phyloP scores from a whole-genome alignment of 2,888 invertebrate species.

The Leptothorax acervorum region DNA sequence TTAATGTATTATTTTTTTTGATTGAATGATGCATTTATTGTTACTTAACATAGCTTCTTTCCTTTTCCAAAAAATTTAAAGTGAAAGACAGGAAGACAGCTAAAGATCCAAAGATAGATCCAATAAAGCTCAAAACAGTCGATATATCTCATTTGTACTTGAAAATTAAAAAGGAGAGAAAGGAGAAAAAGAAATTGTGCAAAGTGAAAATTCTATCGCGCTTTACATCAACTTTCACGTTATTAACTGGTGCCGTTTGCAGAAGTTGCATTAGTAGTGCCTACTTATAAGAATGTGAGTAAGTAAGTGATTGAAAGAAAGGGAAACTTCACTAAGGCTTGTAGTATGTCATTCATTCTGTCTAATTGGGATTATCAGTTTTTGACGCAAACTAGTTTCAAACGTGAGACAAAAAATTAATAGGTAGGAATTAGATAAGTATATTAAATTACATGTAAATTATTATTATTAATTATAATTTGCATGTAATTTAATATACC shows the following conservation, averaged over 20 bases:
- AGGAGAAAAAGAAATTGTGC: background rate
- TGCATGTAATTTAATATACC: no score
- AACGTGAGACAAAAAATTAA: background rate
- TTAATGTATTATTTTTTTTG: background rate
- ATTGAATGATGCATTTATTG: background rate
- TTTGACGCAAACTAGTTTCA: background rate
- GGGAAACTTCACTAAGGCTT: conserved; percentile 57
- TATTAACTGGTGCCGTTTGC: conserved; percentile 52
- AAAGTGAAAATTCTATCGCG: conserved; percentile 72
- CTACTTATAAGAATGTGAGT: conserved; percentile 62
- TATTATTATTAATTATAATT: no score
- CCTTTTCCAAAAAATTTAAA: background rate
- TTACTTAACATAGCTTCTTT: background rate
- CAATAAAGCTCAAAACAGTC: background rate
- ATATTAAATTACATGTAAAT: background rate
- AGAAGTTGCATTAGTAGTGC: conserved; percentile 20
- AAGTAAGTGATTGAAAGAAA: conserved; percentile 66
- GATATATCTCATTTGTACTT: background rate
- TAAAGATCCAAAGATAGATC: background rate
- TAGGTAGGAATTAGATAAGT: background rate
- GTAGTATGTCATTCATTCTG: background rate
- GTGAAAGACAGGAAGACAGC: background rate
- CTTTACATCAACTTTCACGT: conserved; percentile 71
- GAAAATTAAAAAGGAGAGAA: conserved; percentile 3
- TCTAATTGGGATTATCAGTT: background rate